Evolutionary conservation across 2,113 vertebrate genomes (phyloP), one percentile per base, ranked within the genome.

Genomic region (Tetrao urogallus): DNA sequence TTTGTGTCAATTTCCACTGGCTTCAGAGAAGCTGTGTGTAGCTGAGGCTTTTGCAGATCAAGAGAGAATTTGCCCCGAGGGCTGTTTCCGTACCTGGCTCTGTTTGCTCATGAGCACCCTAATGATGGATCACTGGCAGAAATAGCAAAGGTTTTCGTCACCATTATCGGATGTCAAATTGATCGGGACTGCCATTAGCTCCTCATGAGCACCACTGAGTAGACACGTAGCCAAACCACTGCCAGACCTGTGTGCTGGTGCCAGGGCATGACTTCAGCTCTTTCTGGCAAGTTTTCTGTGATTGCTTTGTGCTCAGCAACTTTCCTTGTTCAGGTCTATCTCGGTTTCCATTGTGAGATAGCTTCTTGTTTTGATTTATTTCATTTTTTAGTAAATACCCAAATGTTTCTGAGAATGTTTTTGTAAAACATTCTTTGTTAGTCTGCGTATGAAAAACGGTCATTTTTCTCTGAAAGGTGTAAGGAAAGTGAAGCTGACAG

Each of bases 41-140:
- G 20, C 63, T 25, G 64, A 86, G 56, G 58, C 72, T 52, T 91
- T 91, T 71, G 42, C 65, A 78, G 82, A 73, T 32, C 48, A 58
- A 57, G 72, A 54, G 89, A 42, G 85, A 72, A 88, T 94, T 93
- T 93, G 57, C 88, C 94, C 86, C 67, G 9, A 84, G 93, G 86
- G 86, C 86, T 79, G 3, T 83, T 93, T 85, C 90, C 86, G 57
- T 91, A 63, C 65, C 94, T 88, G 63, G 10, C 27, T 93, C 69
- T 92, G 75, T 92, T 91, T 89, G 75, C 86, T 93, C 22, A 0
- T 10, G 61, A 88, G 52, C 4, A 2, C 73, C 58, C 18, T 60
- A 36, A 47, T 92, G 91, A 93, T 73, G 69, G 85, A 91, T 92
- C 61, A 86, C 92, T 93, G 90, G 90, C 88, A 94, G 80, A 86